phyloP scores from a whole-genome alignment of 1,140 invertebrate species.

The Diachasmimorpha longicaudata region DNA sequence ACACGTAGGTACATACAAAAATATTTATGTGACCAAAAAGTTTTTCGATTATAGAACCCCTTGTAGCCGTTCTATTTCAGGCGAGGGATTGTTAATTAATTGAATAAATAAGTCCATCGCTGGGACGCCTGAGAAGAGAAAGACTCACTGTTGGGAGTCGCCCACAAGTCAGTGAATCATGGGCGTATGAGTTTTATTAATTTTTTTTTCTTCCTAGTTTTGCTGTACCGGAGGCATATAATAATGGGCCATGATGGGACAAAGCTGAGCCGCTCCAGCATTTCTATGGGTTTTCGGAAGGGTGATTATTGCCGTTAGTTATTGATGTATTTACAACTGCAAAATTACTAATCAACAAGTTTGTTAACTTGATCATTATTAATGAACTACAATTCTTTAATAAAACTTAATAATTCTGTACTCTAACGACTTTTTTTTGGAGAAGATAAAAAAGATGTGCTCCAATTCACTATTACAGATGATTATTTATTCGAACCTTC shows the following conservation, averaged over 20 bases:
- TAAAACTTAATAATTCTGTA: too few species aligned
- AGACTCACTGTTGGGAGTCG: neutral
- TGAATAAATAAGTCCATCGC: neutral
- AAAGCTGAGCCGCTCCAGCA: neutral
- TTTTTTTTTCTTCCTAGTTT: neutral
- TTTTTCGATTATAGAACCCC: too few species aligned
- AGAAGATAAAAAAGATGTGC: too few species aligned
- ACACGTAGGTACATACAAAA: too few species aligned
- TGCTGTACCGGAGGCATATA: neutral
- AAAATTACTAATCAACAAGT: too few species aligned
- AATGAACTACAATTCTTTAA: too few species aligned
- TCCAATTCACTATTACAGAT: too few species aligned
- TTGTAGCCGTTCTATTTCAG: neutral
- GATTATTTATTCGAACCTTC: too few species aligned
- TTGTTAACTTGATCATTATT: too few species aligned
- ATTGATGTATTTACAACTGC: neutral
- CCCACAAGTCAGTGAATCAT: neutral
- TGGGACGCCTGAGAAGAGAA: neutral
- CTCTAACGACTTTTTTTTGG: too few species aligned
- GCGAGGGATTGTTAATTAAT: neutral
- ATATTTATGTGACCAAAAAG: too few species aligned
- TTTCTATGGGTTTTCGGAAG: neutral
- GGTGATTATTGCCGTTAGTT: neutral
- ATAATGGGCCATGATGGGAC: neutral
- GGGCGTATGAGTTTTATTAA: neutral